Conservation (phyloP, 2,113 vertebrate species). For the Reinhardtius hippoglossoides region DNA sequence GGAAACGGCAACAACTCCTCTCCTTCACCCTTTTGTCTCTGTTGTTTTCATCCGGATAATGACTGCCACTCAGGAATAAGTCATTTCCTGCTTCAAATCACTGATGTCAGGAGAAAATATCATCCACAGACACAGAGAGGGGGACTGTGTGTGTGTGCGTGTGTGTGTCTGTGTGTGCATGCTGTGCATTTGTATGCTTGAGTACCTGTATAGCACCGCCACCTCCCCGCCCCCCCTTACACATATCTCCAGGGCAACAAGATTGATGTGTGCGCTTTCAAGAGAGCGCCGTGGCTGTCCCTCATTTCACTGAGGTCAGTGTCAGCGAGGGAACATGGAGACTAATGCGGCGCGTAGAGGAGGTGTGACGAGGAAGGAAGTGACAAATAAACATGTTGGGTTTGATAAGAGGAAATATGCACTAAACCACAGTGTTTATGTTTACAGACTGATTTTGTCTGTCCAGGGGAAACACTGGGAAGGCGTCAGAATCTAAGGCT, state of each 20-base stretch:
- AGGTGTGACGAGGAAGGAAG: background rate
- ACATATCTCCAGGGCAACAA: slow-evolving; percentile 59
- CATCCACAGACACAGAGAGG: slow-evolving; percentile 31
- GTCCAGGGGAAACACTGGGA: too few species aligned
- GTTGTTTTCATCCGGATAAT: slow-evolving; percentile 60
- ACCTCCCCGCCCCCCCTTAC: slow-evolving; percentile 11
- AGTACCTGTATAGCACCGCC: slow-evolving; percentile 12
- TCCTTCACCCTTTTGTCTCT: slow-evolving; percentile 45
- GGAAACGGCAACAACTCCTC: slow-evolving; percentile 41
- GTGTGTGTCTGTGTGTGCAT: background rate
- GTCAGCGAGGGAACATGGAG: slow-evolving; percentile 46
- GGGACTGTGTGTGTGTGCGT: background rate
- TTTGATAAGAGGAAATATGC: background rate
- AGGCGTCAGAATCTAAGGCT: background rate
- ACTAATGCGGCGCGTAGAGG: slow-evolving; percentile 32
- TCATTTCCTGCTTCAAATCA: slow-evolving; percentile 67
- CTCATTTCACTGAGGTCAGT: slow-evolving; percentile 57
- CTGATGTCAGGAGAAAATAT: slow-evolving; percentile 50
- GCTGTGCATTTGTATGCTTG: slow-evolving; percentile 25
- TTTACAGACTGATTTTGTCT: background rate
- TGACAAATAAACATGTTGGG: background rate
- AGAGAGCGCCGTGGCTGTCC: slow-evolving; percentile 30
- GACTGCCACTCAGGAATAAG: slow-evolving; percentile 61
- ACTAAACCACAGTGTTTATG: background rate
- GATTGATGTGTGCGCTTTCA: slow-evolving; percentile 58